Conservation (phyloP, 2,113 vertebrate species). For the Noctilio leporinus region DNA sequence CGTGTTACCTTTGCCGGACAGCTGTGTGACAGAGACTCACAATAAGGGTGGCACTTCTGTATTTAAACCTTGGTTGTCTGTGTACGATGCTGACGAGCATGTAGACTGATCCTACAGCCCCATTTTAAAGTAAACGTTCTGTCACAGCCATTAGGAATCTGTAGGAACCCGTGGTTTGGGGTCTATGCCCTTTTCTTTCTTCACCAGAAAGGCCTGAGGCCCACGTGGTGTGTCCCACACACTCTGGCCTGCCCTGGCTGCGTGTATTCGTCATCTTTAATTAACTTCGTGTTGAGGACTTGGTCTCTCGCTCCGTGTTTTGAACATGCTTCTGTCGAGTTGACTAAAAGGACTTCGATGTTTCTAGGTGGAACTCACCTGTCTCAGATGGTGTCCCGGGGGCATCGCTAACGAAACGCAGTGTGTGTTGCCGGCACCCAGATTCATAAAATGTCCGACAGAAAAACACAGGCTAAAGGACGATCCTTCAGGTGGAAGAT, state of each 20-base stretch:
- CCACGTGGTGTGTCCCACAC: not conserved
- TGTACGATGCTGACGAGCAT: not conserved
- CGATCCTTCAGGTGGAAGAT: not conserved
- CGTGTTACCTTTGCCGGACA: not conserved
- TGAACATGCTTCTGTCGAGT: not conserved
- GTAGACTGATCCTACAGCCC: not conserved
- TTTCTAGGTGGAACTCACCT: not conserved
- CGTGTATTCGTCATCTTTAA: not conserved
- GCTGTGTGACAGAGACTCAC: not conserved
- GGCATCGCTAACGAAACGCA: not conserved
- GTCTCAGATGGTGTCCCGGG: not conserved
- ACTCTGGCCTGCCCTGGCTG: not conserved
- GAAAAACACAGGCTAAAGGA: not conserved
- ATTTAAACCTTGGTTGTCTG: not conserved
- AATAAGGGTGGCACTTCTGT: not conserved
- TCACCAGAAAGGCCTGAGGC: not conserved
- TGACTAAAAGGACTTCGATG: not conserved
- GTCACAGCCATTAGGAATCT: not conserved
- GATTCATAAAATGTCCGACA: not conserved
- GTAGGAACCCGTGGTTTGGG: not conserved
- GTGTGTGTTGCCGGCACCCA: not conserved
- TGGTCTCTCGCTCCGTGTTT: not conserved
- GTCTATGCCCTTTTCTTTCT: not conserved
- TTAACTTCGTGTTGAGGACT: not conserved
- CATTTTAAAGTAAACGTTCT: not conserved